Evolutionary conservation across 2,113 vertebrate genomes (phyloP).

Genomic region (Corydoras sp.): DNA sequence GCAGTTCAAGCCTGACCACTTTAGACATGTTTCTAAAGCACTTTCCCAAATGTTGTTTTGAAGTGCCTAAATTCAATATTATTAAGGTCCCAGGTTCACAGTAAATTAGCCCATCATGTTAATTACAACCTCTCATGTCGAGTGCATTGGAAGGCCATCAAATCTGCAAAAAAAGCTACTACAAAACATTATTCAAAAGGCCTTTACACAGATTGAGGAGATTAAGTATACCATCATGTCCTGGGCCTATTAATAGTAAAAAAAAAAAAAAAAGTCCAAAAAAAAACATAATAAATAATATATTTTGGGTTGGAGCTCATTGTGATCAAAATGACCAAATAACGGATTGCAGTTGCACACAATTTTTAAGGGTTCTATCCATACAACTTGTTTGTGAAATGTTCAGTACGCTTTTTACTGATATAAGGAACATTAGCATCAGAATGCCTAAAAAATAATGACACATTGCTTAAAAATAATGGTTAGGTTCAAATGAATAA

Average conservation of each 20-base stretch:
- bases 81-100: not conserved
- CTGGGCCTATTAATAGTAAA: not conserved
- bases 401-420: no score
- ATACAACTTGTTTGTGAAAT: no score
- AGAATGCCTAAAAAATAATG: no score
- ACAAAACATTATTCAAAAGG: not conserved
- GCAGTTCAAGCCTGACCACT: not conserved
- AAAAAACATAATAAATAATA: no score
- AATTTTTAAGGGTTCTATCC: no score
- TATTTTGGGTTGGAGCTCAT: no score
- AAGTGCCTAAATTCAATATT: not conserved
- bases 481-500: no score
- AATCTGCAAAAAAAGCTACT: not conserved
- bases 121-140: not conserved
- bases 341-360: no score
- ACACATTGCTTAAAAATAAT: no score
- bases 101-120: not conserved
- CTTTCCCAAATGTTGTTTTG: not conserved
- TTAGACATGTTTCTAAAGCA: not conserved
- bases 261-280: not conserved
- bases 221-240: not conserved
- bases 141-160: not conserved
- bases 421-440: no score
- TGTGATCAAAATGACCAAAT: no score
- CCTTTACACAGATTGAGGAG: not conserved